Percentiles rank a stretch among this genome's conserved stretches.
These are phyloP conservation scores for Bedellia somnulentella DNA, from an alignment of 2,888 invertebrate species.

Conservation along the genomic window DNA sequence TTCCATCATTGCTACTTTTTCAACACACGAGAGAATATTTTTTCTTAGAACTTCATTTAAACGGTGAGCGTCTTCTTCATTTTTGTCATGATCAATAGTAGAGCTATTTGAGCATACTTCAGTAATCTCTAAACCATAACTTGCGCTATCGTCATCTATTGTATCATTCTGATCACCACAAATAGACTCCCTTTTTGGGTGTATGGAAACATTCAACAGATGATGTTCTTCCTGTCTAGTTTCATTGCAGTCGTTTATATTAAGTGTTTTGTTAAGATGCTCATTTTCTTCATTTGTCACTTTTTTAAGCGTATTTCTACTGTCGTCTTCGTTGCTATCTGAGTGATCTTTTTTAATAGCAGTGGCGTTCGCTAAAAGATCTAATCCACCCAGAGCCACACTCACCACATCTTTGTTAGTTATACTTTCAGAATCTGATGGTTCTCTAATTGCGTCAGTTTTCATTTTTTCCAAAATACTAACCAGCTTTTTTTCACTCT, in stretches of 20 bases:
- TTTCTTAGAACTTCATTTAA: slow-evolving; percentile 36
- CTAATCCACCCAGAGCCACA: background rate
- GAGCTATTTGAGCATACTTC: background rate
- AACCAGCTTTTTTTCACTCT: slow-evolving; percentile 69
- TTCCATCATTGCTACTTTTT: slow-evolving; percentile 46
- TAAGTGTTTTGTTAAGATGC: slow-evolving; percentile 40
- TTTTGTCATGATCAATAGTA: background rate
- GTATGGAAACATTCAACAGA: too few species aligned
- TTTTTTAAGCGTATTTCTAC: slow-evolving; percentile 31
- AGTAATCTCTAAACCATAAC: too few species aligned
- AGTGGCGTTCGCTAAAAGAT: background rate
- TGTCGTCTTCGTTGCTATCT: slow-evolving; percentile 18
- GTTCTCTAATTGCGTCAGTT: slow-evolving; percentile 35
- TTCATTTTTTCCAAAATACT: slow-evolving; percentile 42
- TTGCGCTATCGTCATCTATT: too few species aligned
- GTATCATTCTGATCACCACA: too few species aligned
- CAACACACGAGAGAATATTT: slow-evolving; percentile 46
- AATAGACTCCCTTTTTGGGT: slow-evolving; percentile 13
- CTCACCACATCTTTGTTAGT: background rate
- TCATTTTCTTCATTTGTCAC: slow-evolving; percentile 51
- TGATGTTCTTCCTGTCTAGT: background rate
- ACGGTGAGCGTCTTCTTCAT: background rate
- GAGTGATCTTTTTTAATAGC: background rate
- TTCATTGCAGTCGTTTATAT: slow-evolving; percentile 16
- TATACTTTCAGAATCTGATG: slow-evolving; percentile 31